A percentile compares a stretch with the other conserved stretches of the same genome.
Conservation (phyloP, 2,888 invertebrate genomes). For the Cosmorhoe ocellata region DNA sequence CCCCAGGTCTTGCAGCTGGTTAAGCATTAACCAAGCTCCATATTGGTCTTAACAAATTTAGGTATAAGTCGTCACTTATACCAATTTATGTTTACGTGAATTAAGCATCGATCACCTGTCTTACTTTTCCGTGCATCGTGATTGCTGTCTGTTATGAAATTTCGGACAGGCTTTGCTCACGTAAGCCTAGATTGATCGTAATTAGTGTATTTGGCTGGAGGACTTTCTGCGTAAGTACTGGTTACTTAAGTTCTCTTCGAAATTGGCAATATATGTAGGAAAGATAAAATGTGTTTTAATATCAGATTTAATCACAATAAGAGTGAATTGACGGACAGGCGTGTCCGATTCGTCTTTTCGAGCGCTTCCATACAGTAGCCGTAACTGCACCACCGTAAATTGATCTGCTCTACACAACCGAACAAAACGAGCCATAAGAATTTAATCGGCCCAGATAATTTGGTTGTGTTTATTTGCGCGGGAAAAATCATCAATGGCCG, state of each 20-base stretch:
- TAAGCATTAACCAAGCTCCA: too few relatives aligned
- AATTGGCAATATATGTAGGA: neutral
- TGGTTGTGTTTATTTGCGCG: constrained; percentile 52
- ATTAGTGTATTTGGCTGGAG: too few relatives aligned
- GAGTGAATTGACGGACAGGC: constrained; percentile 66
- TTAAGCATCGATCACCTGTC: too few relatives aligned
- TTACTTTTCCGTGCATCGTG: too few relatives aligned
- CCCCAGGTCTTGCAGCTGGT: too few relatives aligned
- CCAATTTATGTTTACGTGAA: too few relatives aligned
- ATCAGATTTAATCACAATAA: constrained; percentile 32
- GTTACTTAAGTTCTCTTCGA: neutral
- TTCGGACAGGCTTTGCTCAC: too few relatives aligned
- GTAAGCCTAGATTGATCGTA: too few relatives aligned
- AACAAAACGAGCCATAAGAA: constrained; percentile 29
- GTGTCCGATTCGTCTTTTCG: constrained; percentile 56
- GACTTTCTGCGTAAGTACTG: too few relatives aligned
- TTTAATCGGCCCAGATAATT: constrained; percentile 34
- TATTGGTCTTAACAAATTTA: too few relatives aligned
- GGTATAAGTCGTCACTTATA: too few relatives aligned
- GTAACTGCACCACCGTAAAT: constrained; percentile 39
- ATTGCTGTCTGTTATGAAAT: too few relatives aligned
- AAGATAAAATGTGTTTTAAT: neutral
- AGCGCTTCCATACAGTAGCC: constrained; percentile 53
- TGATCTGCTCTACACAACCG: constrained; percentile 37
- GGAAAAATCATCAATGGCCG: constrained; percentile 61